Base-by-base conservation (phyloP, 2,797 vertebrate genomes). In the Poecilia gillii region DNA sequence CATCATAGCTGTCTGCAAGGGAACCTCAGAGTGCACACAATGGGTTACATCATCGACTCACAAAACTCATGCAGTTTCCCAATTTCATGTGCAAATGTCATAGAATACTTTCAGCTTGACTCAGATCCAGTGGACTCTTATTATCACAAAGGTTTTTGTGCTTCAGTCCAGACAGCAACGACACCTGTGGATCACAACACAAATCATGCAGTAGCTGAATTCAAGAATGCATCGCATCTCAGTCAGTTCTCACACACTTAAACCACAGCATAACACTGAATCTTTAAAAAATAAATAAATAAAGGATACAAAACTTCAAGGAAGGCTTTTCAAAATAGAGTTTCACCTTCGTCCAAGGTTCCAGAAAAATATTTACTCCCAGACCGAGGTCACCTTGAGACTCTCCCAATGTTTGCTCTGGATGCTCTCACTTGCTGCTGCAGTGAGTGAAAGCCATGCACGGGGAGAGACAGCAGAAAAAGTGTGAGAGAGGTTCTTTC, bases 401-500 rank as follows among this genome's bases (percentile, higher is more conserved):
- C 79, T 85, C 47, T 75, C 1, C 36, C 77, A 80, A 75, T 91
- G 88, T 92, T 92, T 90, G 86, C 76, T 87, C 89, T 86, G 89
- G 85, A 93, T 83, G 88, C 90, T 94, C 88, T 93, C 84, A 46
- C 75, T 90, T 33, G 71, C 91, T 33, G 71, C 91, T 88, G 88
- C 84, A 74, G 82, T 45, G 20, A 85, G 88, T 80, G 79, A 51
- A 81, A 91, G 84, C 84, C 84, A 77, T 90, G 74, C 77, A 77
- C 76, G 76, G 79, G 89, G 87, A 89, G 81, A 88, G 90, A 89
- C 80, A 85, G 86, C 73, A 76, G 74, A 74, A 81, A 79, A 85
- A 28, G 76, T 77, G 84, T 84, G 90, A 90, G 93, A 93, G 94
- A 86, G 89, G 81, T 81, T 90, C 90, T 94, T 95, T 96, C 95